Evolutionary conservation across 2,888 invertebrate genomes (phyloP).

Genomic region (Opisthograptis luteolata): DNA sequence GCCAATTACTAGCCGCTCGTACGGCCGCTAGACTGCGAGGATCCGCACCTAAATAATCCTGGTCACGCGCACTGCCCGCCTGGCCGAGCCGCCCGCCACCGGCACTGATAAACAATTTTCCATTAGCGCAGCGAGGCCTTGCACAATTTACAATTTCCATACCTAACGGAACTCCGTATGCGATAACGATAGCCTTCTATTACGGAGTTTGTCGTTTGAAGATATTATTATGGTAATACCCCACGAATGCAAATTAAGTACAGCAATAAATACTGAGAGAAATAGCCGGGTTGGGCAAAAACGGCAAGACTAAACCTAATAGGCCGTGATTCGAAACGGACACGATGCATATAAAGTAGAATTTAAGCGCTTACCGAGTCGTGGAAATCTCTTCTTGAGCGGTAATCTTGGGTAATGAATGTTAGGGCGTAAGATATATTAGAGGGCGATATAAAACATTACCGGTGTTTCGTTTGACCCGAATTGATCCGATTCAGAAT

Average conservation of each 20-base stretch:
- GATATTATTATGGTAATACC: slow-evolving; percentile 74
- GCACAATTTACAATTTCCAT: slow-evolving; percentile 63
- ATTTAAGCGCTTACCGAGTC: slow-evolving; percentile 46
- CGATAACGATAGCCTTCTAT: slow-evolving; percentile 64
- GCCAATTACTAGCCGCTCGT: slow-evolving; percentile 66
- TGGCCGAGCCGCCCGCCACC: slow-evolving; percentile 30
- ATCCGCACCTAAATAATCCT: slow-evolving; percentile 74
- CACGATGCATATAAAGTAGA: slow-evolving; percentile 52
- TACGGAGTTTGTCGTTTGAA: slow-evolving; percentile 67
- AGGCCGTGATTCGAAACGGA: slow-evolving; percentile 54
- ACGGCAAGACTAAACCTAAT: slow-evolving; percentile 54
- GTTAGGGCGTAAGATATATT: slow-evolving; percentile 30
- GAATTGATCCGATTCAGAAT: slow-evolving; percentile 53
- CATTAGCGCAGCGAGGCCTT: slow-evolving; percentile 61
- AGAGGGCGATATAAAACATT: slow-evolving; percentile 33
- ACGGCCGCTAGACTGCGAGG: slow-evolving; percentile 63
- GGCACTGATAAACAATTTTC: slow-evolving; percentile 78
- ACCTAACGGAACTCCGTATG: slow-evolving; percentile 59
- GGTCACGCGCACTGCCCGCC: slow-evolving; percentile 66
- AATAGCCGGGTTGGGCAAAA: slow-evolving; percentile 59
- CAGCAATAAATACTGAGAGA: slow-evolving; percentile 68
- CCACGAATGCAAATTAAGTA: slow-evolving; percentile 72
- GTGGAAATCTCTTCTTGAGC: slow-evolving; percentile 42
- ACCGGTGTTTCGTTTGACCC: slow-evolving; percentile 43
- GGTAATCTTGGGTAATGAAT: slow-evolving; percentile 36